These are phyloP conservation scores for Circaetus cinerascens DNA, from an alignment of 2,113 vertebrate species.

Conservation along the genomic window DNA sequence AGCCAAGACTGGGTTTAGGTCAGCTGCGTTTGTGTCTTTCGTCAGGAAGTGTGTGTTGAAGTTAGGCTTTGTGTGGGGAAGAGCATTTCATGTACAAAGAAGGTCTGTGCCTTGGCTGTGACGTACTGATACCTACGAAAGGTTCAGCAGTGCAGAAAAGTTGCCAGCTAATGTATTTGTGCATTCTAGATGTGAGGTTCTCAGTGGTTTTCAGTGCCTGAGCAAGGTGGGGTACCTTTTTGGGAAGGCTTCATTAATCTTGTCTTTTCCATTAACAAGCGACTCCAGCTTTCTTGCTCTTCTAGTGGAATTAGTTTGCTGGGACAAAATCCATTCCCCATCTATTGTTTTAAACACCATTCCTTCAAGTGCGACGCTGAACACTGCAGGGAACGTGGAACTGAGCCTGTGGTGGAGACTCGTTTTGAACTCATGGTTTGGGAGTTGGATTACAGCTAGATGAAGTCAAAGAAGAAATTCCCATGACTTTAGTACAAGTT, in stretches of 20 bases:
- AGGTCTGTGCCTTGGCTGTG: not conserved
- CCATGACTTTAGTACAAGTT: not conserved
- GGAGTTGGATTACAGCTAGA: not conserved
- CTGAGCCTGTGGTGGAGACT: not conserved
- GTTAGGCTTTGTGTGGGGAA: not conserved
- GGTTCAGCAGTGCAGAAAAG: not conserved
- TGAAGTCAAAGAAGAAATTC: not conserved
- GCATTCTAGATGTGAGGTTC: not conserved
- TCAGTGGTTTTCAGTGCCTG: not conserved
- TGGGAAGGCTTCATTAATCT: not conserved
- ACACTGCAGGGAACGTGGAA: not conserved
- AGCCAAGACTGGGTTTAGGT: not conserved
- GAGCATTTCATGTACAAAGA: not conserved
- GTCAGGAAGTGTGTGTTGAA: not conserved
- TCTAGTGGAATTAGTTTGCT: not conserved
- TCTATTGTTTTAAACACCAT: not conserved
- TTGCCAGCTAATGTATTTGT: not conserved
- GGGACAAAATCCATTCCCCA: not conserved
- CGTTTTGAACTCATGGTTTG: not conserved
- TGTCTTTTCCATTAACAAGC: not conserved
- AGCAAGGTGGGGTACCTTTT: not conserved
- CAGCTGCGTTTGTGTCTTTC: not conserved
- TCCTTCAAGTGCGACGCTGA: not conserved
- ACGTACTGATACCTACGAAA: not conserved
- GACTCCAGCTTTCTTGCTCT: not conserved